Evolutionary conservation across 2,797 vertebrate genomes (phyloP), one percentile per base, ranked within the genome.

Genomic region (Oreochromis mossambicus): DNA sequence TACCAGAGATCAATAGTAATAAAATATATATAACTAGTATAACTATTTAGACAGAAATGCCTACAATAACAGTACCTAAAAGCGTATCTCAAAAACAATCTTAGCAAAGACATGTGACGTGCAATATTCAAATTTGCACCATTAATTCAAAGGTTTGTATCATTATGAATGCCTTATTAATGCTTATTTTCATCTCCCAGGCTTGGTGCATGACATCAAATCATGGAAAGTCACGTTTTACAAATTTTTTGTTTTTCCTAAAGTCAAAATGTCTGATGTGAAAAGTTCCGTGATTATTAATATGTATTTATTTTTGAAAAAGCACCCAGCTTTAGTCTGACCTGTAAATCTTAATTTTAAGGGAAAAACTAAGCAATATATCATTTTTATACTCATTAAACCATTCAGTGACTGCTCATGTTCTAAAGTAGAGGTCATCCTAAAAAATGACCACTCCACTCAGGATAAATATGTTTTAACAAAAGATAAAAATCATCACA

Each of bases 71-170:
- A 32, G 17, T 29, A 48, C 6, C 43, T 73, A 48, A 48, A 29
- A 48, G 24, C 2, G 0, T 5, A 8, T n/a, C 43, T 29, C 41
- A 73, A 73, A 48, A 48, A 29, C 4, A 1, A 41, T 43, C n/a
- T 41, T 15, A 68, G 36, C 38, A 68, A 68, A 68, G 13, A 15
- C n/a, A 68, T 41, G 36, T 41, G n/a, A 43, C 13, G 3, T 43
- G 21, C n/a, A 73, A 12, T 70, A 70, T 73, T 17, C 0, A 0
- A 48, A 29, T 19, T 29, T 29, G 43, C 21, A 68, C 13, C 3
- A 68, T 38, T 10, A 73, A 29, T 29, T 73, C 2, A 73, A 73
- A 29, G 6, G 6, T 29, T 73, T 43, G 29, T 73, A 3, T 19
- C 6, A 11, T 19, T 29, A 29, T 7, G 17, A 17, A 26, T 68